Conservation (phyloP, 2,113 vertebrate genomes). For the Cynoglossus semilaevis region DNA sequence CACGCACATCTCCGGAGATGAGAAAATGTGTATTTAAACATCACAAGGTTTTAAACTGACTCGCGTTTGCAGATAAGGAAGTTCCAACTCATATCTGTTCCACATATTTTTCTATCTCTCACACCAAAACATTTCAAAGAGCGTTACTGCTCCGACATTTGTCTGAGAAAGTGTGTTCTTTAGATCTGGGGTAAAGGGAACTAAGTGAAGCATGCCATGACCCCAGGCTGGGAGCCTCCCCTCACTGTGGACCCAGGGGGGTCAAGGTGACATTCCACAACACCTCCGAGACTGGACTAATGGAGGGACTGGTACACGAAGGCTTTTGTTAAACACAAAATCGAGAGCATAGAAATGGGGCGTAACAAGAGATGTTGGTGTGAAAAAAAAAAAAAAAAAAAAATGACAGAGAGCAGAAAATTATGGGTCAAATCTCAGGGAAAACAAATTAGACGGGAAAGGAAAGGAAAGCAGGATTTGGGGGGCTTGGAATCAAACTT, state of each 20-base stretch:
- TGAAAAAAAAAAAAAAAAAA: slow-evolving; percentile 25
- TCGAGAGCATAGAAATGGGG: slow-evolving; percentile 45
- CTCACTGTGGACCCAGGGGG: slow-evolving; percentile 52
- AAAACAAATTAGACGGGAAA: too few species aligned
- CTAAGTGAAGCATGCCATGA: neutral
- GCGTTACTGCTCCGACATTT: too few species aligned
- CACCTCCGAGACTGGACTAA: slow-evolving; percentile 66
- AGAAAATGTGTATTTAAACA: too few species aligned
- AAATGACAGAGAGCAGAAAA: slow-evolving; percentile 31
- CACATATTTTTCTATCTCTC: too few species aligned
- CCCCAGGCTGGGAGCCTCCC: slow-evolving; percentile 51
- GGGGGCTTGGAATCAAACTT: neutral
- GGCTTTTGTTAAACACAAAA: slow-evolving; percentile 66
- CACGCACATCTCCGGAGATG: too few species aligned
- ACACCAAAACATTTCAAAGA: too few species aligned
- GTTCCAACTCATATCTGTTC: too few species aligned
- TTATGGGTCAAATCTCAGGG: slow-evolving; percentile 1
- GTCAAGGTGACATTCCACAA: slow-evolving; percentile 75
- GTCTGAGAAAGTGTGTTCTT: too few species aligned
- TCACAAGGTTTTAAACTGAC: too few species aligned
- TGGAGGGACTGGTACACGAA: slow-evolving; percentile 53
- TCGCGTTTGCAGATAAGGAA: too few species aligned
- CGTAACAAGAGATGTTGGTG: slow-evolving; percentile 56
- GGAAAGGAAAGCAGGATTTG: neutral
- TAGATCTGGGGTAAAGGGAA: slow-evolving; percentile 16